These are phyloP conservation scores for Loris lydekkerianus DNA, from an alignment of 2,797 vertebrate species.

Conservation along the genomic window DNA sequence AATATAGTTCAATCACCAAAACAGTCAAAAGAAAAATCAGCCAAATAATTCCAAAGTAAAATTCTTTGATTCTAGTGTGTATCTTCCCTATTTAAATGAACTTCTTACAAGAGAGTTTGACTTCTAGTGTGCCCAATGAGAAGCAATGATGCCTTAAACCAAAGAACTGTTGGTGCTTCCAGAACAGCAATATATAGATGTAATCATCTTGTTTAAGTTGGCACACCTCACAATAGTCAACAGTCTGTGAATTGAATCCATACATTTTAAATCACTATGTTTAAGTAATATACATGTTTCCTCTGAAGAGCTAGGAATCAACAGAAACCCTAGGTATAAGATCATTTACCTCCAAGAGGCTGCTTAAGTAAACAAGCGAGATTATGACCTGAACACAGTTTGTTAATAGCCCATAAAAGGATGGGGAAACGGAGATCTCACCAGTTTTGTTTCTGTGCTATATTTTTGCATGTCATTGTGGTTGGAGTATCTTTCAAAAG, in stretches of 20 bases:
- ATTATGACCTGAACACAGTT: background rate
- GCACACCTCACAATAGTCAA: background rate
- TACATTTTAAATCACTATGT: conserved; percentile 8
- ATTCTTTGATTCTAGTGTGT: background rate
- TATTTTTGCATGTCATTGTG: background rate
- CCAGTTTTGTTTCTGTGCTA: background rate
- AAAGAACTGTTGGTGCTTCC: background rate
- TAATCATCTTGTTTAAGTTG: conserved; percentile 27
- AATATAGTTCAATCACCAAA: background rate
- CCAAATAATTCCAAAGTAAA: background rate
- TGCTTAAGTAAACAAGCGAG: conserved; percentile 5
- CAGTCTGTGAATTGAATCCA: conserved; percentile 32
- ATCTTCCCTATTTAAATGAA: background rate
- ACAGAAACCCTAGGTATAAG: background rate
- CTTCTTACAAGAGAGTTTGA: background rate
- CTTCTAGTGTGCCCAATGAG: background rate
- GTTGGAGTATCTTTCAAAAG: background rate
- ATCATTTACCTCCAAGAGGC: background rate
- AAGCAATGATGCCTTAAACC: background rate
- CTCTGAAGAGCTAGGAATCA: background rate
- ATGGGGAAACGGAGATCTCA: background rate
- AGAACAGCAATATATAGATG: background rate
- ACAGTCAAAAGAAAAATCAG: background rate
- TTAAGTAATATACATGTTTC: conserved; percentile 39
- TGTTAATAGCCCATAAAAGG: background rate